Percentiles rank a stretch among this genome's conserved stretches.
Evolutionary conservation across 2,888 invertebrate species (phyloP).

Genomic region (Hirtodrosophila trivittata): DNA sequence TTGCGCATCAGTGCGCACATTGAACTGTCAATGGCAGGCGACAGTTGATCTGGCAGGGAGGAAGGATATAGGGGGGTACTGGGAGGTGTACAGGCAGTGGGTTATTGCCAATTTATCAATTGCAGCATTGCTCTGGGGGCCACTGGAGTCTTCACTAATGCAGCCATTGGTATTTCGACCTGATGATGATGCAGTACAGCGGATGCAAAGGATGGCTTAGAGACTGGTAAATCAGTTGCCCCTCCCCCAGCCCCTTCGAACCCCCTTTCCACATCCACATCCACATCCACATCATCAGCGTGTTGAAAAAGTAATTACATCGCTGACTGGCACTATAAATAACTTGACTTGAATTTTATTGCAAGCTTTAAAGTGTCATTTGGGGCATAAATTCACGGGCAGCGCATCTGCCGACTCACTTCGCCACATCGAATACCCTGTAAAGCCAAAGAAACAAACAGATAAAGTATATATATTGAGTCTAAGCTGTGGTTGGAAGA

Average conservation of each 20-base stretch:
- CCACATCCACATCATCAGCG: constrained; percentile 48
- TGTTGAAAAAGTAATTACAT: constrained; percentile 77
- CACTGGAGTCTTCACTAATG: constrained; percentile 61
- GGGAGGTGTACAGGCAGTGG: constrained; percentile 6
- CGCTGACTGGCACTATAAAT: constrained; percentile 72
- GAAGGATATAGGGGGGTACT: neutral
- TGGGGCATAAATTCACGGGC: constrained; percentile 63
- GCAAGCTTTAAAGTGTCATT: constrained; percentile 79
- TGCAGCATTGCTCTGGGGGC: constrained; percentile 52
- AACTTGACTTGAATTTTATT: constrained; percentile 70
- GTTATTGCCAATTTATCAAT: constrained; percentile 75
- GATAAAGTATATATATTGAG: too few species aligned
- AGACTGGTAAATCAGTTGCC: too few species aligned
- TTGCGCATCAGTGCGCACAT: constrained; percentile 79
- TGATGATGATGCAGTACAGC: too few species aligned
- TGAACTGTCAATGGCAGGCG: constrained; percentile 78
- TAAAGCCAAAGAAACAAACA: too few species aligned
- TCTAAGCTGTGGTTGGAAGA: too few species aligned
- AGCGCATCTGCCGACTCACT: constrained; percentile 2
- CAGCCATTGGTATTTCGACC: constrained; percentile 71
- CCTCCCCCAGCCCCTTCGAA: too few species aligned
- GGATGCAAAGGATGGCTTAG: too few species aligned
- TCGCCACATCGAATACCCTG: constrained; percentile 24
- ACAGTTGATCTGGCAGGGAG: constrained; percentile 31
- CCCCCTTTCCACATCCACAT: neutral